A percentile compares a stretch with the other conserved stretches of the same genome.
Evolutionary conservation across 2,797 vertebrate species (phyloP).

Genomic region (Miichthys miiuy): DNA sequence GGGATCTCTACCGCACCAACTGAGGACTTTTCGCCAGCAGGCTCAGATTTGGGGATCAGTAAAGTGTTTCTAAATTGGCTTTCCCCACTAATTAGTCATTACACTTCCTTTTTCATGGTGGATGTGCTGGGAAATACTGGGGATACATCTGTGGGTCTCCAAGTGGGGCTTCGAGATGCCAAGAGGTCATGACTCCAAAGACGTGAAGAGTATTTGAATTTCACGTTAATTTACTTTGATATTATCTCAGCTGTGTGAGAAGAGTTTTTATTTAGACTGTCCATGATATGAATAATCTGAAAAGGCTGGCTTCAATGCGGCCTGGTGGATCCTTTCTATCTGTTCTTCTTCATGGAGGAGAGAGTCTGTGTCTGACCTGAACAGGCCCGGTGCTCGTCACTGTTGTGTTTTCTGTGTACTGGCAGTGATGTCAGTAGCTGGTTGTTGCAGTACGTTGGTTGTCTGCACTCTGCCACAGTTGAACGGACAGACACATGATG

Average conservation of each 20-base stretch:
- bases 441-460: conserved; percentile 9
- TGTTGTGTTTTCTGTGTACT: not conserved
- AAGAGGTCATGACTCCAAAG: conserved; percentile 13
- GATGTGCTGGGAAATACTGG: not conserved
- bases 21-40: conserved; percentile 14
- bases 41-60: conserved; percentile 19
- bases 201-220: not conserved
- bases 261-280: not conserved
- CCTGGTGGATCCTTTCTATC: not conserved
- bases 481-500: conserved; percentile 34
- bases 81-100: conserved; percentile 31
- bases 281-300: not conserved
- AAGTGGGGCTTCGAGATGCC: not conserved
- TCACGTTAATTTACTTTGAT: not conserved
- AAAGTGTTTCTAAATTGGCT: conserved; percentile 37
- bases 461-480: conserved; percentile 13
- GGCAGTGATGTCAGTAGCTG: conserved; percentile 8
- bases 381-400: not conserved
- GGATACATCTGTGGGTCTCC: not conserved
- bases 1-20: not conserved
- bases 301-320: not conserved
- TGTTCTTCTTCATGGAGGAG: not conserved
- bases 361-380: not conserved
- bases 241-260: not conserved
- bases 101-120: conserved; percentile 1